phyloP scores from a whole-genome alignment of 2,888 invertebrate species.

The Cremastinae sp. region DNA sequence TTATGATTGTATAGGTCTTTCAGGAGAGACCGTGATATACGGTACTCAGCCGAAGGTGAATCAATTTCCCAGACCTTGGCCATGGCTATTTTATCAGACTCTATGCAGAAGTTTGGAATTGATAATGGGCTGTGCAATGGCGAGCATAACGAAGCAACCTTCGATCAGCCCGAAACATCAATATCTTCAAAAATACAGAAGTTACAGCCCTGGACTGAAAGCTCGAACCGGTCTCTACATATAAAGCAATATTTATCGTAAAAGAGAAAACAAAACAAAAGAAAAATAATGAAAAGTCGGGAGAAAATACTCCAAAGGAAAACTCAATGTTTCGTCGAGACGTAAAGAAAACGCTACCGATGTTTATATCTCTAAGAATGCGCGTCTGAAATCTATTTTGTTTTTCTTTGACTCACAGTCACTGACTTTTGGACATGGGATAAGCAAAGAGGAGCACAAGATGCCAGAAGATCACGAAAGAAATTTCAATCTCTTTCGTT shows the following conservation, averaged over 20 bases:
- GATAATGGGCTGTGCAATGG: constrained; percentile 82
- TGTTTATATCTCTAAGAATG: constrained; percentile 41
- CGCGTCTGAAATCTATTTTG: constrained; percentile 34
- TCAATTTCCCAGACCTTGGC: constrained; percentile 80
- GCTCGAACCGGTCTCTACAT: constrained; percentile 71
- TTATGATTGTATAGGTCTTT: constrained; percentile 68
- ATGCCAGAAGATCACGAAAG: not conserved
- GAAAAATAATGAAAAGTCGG: no score
- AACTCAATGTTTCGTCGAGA: constrained; percentile 22
- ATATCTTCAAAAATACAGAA: constrained; percentile 75
- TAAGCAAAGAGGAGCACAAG: not conserved
- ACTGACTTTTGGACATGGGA: constrained; percentile 6
- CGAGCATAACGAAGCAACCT: constrained; percentile 82
- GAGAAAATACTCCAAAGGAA: constrained; percentile 10
- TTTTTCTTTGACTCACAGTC: constrained; percentile 5
- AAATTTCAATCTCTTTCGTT: constrained; percentile 29
- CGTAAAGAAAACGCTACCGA: constrained; percentile 24
- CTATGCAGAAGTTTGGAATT: constrained; percentile 80
- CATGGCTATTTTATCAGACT: constrained; percentile 83
- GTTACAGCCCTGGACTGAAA: constrained; percentile 77
- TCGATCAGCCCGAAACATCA: constrained; percentile 80
- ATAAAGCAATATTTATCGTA: constrained; percentile 56
- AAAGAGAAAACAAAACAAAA: constrained; percentile 27
- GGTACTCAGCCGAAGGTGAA: constrained; percentile 65
- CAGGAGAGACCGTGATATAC: constrained; percentile 71